These are phyloP conservation scores for Melolontha melolontha DNA, from an alignment of 2,888 invertebrate genomes.

Conservation along the genomic window DNA sequence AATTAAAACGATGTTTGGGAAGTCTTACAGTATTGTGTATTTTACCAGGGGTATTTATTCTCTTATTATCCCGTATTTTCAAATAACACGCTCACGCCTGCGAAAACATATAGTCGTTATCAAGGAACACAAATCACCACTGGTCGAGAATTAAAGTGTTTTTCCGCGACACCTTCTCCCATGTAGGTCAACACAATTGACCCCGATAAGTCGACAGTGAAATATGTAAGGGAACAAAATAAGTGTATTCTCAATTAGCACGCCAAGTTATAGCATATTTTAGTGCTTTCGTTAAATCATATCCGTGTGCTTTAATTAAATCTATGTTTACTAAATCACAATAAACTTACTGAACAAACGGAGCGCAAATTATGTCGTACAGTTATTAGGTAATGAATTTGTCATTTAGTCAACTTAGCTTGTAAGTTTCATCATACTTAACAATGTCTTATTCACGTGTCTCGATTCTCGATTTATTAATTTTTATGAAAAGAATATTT, in stretches of 20 bases:
- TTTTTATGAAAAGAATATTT: background rate
- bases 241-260: constrained; percentile 10
- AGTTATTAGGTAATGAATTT: constrained; percentile 21
- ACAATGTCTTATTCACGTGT: constrained; percentile 1
- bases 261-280: background rate
- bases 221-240: constrained; percentile 24
- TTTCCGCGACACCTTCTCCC: background rate
- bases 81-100: constrained; percentile 14
- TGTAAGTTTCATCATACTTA: constrained; percentile 13
- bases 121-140: constrained; percentile 13
- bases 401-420: constrained; percentile 11
- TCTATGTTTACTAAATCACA: constrained; percentile 20
- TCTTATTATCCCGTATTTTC: constrained; percentile 9
- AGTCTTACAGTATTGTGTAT: no score
- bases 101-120: constrained; percentile 15
- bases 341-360: constrained; percentile 23
- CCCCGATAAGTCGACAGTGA: constrained; percentile 24
- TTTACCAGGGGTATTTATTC: background rate
- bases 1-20: no score
- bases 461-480: constrained; percentile 2
- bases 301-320: constrained; percentile 11
- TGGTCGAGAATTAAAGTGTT: constrained; percentile 19
- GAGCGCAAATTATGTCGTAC: constrained; percentile 5
- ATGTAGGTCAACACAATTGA: constrained; percentile 32
- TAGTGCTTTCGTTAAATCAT: constrained; percentile 15